Percentiles rank a stretch among this genome's conserved stretches.
Conservation (phyloP, 2,113 vertebrate genomes). For the Catagonus wagneri region DNA sequence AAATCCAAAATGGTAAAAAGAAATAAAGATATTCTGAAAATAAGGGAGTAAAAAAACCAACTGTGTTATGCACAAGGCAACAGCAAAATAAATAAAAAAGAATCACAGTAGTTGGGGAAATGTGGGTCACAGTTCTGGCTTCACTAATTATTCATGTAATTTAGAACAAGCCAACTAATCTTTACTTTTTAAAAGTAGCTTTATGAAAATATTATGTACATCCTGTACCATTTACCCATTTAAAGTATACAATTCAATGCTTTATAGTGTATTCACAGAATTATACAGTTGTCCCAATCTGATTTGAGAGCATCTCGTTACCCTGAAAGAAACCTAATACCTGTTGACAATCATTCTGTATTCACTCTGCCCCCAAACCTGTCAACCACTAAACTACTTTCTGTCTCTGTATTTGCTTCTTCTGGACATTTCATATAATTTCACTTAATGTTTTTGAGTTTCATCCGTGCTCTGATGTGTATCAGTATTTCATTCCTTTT, state of each 20-base stretch:
- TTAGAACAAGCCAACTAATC: not conserved
- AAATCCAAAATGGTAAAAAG: not conserved
- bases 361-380: not conserved
- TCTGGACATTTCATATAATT: constrained; percentile 5
- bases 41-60: not conserved
- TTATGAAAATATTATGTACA: constrained; percentile 3
- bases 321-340: not conserved
- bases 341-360: not conserved
- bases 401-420: not conserved
- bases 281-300: not conserved
- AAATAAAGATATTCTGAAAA: not conserved
- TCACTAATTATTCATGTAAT: not conserved
- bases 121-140: not conserved
- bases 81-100: not conserved
- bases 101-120: not conserved
- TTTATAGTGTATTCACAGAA: constrained; percentile 14
- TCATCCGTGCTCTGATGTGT: not conserved
- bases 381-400: not conserved
- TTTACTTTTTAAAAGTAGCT: not conserved
- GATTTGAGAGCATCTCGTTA: not conserved
- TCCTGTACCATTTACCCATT: not conserved
- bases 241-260: not conserved
- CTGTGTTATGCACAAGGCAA: not conserved
- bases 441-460: not conserved
- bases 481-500: not conserved